Evolutionary conservation across 2,113 vertebrate species (phyloP).

Genomic region (Takifugu flavidus): DNA sequence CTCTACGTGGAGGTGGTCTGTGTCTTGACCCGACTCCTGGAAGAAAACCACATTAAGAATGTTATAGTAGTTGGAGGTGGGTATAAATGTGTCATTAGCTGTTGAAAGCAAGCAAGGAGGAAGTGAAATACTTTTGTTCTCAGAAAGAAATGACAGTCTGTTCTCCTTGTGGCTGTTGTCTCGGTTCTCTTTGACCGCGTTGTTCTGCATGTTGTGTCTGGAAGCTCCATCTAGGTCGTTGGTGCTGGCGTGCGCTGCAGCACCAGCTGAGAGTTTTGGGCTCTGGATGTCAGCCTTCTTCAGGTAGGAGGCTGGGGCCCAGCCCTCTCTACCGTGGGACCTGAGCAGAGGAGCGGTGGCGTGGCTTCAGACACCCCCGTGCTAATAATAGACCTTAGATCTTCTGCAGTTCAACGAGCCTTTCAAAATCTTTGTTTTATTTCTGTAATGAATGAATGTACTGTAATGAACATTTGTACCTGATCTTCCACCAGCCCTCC

Average conservation of each 20-base stretch:
- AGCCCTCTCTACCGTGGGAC: conserved; percentile 92
- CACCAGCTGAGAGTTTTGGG: conserved; percentile 79
- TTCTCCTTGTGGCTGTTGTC: conserved; percentile 71
- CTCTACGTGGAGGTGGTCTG: conserved; percentile 92
- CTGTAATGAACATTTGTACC: conserved; percentile 68
- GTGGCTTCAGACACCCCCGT: background rate
- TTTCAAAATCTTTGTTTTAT: too few relatives aligned
- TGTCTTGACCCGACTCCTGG: conserved; percentile 88
- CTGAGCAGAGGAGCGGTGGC: conserved; percentile 59
- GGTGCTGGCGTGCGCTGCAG: conserved; percentile 74
- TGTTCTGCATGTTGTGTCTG: conserved; percentile 73
- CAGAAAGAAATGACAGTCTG: conserved; percentile 74
- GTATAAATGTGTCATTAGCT: too few relatives aligned
- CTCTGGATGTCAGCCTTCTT: conserved; percentile 83
- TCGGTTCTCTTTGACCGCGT: conserved; percentile 65
- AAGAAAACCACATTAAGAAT: background rate
- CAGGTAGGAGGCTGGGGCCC: conserved; percentile 96
- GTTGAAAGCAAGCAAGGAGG: background rate
- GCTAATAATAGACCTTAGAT: too few relatives aligned
- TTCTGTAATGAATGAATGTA: too few relatives aligned
- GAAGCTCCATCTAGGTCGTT: conserved; percentile 85
- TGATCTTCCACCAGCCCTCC: conserved; percentile 99
- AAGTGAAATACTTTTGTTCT: conserved; percentile 73
- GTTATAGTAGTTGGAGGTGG: too few relatives aligned
- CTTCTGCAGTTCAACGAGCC: too few relatives aligned